phyloP scores from a whole-genome alignment of 2,113 vertebrate genomes.

The Eolophus roseicapilla region DNA sequence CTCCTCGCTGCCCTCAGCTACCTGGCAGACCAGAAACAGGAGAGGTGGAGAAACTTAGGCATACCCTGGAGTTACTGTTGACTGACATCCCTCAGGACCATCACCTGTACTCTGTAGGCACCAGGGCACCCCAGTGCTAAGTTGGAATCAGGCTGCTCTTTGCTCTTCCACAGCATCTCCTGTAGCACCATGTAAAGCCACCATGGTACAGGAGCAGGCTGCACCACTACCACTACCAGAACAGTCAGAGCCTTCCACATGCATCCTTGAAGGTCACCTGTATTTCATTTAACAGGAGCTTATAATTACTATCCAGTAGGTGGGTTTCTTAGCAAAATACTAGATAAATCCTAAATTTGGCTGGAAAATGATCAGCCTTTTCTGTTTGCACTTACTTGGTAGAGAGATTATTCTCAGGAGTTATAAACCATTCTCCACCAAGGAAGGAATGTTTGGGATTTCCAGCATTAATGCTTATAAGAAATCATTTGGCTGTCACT shows the following conservation, averaged over 20 bases:
- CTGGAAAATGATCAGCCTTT: background rate
- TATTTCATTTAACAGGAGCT: background rate
- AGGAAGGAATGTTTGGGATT: slow-evolving; percentile 42
- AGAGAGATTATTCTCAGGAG: background rate
- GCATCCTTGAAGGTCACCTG: background rate
- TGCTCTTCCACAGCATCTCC: fast-evolving
- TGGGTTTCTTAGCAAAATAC: background rate
- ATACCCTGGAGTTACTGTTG: background rate
- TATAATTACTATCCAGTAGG: background rate
- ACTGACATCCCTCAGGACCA: background rate
- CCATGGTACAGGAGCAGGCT: background rate
- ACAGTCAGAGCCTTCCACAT: background rate
- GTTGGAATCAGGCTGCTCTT: background rate
- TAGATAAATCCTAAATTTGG: background rate
- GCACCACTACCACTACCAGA: background rate
- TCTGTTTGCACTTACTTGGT: background rate
- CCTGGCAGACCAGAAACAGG: background rate
- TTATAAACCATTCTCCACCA: slow-evolving; percentile 9
- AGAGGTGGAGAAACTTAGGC: background rate
- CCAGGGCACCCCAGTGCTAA: background rate
- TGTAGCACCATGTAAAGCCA: background rate
- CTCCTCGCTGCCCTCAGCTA: background rate
- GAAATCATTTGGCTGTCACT: slow-evolving; percentile 55
- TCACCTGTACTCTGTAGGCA: background rate
- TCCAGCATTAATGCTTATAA: slow-evolving; percentile 28